Evolutionary conservation across 1,140 invertebrate species (phyloP).

Genomic region (Drosophila oshimai): DNA sequence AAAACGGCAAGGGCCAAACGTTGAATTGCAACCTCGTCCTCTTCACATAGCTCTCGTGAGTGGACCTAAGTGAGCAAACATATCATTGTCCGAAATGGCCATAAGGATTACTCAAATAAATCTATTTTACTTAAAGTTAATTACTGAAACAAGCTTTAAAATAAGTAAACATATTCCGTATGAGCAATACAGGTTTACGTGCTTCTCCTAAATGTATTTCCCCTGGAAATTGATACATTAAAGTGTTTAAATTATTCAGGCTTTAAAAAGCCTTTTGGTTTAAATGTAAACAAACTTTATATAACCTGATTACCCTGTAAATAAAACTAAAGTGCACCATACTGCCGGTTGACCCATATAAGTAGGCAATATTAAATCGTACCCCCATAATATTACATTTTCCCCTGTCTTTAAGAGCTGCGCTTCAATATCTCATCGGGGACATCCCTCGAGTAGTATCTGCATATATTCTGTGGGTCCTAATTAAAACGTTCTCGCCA

Average conservation of each 20-base stretch:
- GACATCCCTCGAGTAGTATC: neutral
- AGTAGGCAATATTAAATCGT: conserved; percentile 23
- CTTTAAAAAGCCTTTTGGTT: too few relatives aligned
- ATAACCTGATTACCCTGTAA: too few relatives aligned
- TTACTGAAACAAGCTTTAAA: neutral
- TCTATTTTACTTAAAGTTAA: neutral
- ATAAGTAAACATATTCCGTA: too few relatives aligned
- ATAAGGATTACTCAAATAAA: neutral
- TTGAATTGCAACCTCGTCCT: conserved; percentile 24
- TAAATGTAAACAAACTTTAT: too few relatives aligned
- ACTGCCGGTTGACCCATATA: conserved; percentile 23
- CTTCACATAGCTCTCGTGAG: neutral
- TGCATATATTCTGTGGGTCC: conserved; percentile 28
- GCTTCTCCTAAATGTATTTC: too few relatives aligned
- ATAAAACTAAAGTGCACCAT: neutral
- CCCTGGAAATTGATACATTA: too few relatives aligned
- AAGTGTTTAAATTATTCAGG: too few relatives aligned
- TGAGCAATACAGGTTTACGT: too few relatives aligned
- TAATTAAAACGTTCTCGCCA: conserved; percentile 60
- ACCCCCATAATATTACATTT: neutral
- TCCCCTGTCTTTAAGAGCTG: neutral
- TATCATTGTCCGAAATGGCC: neutral
- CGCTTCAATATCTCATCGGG: neutral
- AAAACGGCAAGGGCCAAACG: conserved; percentile 35
- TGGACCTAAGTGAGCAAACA: neutral